phyloP scores from a whole-genome alignment of 2,888 invertebrate genomes.

The Quadroppia sp. region DNA sequence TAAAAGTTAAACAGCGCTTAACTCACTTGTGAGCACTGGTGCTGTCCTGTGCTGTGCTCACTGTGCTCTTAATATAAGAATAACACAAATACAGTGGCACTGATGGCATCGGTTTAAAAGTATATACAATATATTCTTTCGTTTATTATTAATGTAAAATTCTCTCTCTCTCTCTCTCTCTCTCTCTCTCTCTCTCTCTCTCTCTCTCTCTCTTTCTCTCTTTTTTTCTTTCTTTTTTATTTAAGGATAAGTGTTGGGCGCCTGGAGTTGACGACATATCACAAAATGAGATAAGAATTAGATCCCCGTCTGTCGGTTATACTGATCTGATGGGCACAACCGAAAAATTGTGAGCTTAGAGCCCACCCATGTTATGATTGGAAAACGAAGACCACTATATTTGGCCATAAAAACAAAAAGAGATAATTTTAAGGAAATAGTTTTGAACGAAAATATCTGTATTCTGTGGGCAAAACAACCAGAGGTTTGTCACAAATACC shows the following conservation, averaged over 20 bases:
- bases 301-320: conserved; percentile 4
- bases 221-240: too few species aligned
- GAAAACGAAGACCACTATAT: background rate
- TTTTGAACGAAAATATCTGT: too few species aligned
- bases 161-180: conserved; percentile 4
- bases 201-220: conserved; percentile 4
- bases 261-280: conserved; percentile 20
- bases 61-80: too few species aligned
- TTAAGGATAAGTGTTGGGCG: conserved; percentile 23
- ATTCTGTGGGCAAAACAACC: too few species aligned
- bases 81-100: conserved; percentile 20
- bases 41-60: background rate
- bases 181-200: conserved; percentile 23
- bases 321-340: background rate
- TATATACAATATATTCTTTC: background rate
- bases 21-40: background rate
- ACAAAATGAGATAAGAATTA: background rate
- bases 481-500: too few species aligned
- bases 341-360: background rate
- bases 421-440: conserved; percentile 23
- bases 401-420: background rate
- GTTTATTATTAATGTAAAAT: conserved; percentile 24
- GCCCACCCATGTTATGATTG: conserved; percentile 9
- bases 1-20: conserved; percentile 5
- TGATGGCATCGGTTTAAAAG: conserved; percentile 20